Base-by-base conservation (phyloP, 1,140 invertebrate genomes). In the Polypedilum pembai region DNA sequence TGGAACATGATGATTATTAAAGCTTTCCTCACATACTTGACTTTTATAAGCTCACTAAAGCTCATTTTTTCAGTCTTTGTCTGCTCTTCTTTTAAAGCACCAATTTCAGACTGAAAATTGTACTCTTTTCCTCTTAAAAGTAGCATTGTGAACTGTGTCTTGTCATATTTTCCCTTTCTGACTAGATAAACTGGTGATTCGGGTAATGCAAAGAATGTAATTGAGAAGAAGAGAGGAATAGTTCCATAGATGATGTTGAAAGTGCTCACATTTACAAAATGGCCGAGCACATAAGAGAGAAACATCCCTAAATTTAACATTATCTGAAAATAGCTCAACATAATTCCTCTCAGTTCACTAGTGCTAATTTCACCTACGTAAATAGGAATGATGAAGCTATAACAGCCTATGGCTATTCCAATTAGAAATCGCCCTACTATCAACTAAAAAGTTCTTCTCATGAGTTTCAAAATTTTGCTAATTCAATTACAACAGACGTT, bases 351-450 rank as follows among this genome's bases (percentile, higher is more conserved):
- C 45, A 92, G 85, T 0, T 85, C 80, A 20, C 85, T 87, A 75
- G 91, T 87, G 0, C 88, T 85, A 8, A 90, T 90, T 82, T 93
- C 92, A 0, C 87, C 87, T 0, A 88, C 87, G 77, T 93, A 94
- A 76, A 92, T 82, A 1, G 91, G 91, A 0, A 86, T 88, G 3
- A 86, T 85, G 1, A 90, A 86, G 77, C 91, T 93, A 10, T 90
- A 87, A 4, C 91, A 88, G 17, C 94, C 92, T 17, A 79, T 79
- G 17, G 85, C 86, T n/a, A 89, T 78, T 2, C 90, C 90, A 15
- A 87, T 86, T 5, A 92, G 84, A 75, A 92, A 86, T 40, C 91
- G 85, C 1, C 91, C 91, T n/a, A 21, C 15, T 18, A 69, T 69
- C 17, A 69, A 21, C 65, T 69, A 10, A 69, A 21, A 66, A 66